Evolutionary conservation across 2,888 invertebrate genomes (phyloP).

Genomic region (Morpho deidamia): DNA sequence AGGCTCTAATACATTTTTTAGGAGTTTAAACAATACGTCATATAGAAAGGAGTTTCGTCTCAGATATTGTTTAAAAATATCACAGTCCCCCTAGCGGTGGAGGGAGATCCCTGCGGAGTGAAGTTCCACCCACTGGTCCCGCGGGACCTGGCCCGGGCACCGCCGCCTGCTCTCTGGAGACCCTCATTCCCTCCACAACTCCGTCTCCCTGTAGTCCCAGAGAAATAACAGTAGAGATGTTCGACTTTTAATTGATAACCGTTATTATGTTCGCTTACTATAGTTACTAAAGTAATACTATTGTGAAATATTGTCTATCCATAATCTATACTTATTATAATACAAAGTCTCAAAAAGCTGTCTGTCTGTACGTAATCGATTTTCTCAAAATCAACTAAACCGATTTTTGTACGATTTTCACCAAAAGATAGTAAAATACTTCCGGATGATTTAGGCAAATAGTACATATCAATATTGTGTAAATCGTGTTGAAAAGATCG

Average conservation of each 20-base stretch:
- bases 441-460: no score
- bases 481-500: no score
- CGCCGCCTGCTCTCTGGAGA: constrained; percentile 70
- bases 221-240: constrained; percentile 63
- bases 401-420: no score
- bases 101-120: constrained; percentile 60
- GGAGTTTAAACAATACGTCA: no score
- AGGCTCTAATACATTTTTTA: no score
- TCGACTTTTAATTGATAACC: constrained; percentile 64
- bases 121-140: constrained; percentile 70
- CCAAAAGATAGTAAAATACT: no score
- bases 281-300: background rate
- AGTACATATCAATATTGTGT: no score
- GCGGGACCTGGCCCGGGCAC: constrained; percentile 63
- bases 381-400: no score
- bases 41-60: constrained; percentile 23
- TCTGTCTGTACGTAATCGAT: no score
- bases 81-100: constrained; percentile 49
- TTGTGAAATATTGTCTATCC: no score
- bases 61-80: constrained; percentile 66
- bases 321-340: no score
- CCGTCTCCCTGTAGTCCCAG: constrained; percentile 45
- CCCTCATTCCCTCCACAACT: constrained; percentile 36
- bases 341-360: no score
- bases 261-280: constrained; percentile 13